A percentile compares a stretch with the other conserved stretches of the same genome.
Conservation (phyloP, 2,113 vertebrate genomes). For the Thermophis baileyi region DNA sequence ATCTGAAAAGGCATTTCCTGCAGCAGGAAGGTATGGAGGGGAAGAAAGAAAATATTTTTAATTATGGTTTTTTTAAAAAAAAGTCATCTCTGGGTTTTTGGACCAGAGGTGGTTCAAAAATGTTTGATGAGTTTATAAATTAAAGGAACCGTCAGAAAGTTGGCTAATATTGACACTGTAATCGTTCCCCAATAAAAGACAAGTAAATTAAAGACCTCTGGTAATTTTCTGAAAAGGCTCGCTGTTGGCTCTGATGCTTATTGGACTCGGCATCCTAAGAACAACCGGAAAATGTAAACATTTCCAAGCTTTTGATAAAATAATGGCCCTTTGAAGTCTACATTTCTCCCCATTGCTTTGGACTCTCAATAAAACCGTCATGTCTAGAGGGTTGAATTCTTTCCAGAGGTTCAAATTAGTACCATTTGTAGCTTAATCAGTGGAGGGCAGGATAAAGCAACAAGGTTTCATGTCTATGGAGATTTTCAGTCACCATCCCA, state of each 20-base stretch:
- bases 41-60: too few relatives aligned
- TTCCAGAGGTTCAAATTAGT: not conserved
- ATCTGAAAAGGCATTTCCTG: too few relatives aligned
- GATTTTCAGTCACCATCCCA: too few relatives aligned
- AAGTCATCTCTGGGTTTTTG: rapidly evolving
- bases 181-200: not conserved
- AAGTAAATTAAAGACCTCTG: not conserved
- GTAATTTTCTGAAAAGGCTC: too few relatives aligned
- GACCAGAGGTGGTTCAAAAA: not conserved
- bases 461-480: too few relatives aligned
- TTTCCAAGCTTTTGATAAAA: not conserved
- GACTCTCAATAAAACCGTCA: not conserved
- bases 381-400: not conserved
- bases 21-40: too few relatives aligned
- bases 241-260: not conserved
- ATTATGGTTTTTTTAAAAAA: too few relatives aligned
- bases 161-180: not conserved
- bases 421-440: not conserved
- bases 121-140: not conserved
- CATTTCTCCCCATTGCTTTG: too few relatives aligned
- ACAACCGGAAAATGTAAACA: not conserved
- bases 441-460: not conserved
- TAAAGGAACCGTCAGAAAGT: not conserved
- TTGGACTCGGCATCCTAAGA: not conserved
- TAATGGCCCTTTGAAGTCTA: not conserved